phyloP scores from a whole-genome alignment of 2,113 vertebrate species.

The Jacana jacana region DNA sequence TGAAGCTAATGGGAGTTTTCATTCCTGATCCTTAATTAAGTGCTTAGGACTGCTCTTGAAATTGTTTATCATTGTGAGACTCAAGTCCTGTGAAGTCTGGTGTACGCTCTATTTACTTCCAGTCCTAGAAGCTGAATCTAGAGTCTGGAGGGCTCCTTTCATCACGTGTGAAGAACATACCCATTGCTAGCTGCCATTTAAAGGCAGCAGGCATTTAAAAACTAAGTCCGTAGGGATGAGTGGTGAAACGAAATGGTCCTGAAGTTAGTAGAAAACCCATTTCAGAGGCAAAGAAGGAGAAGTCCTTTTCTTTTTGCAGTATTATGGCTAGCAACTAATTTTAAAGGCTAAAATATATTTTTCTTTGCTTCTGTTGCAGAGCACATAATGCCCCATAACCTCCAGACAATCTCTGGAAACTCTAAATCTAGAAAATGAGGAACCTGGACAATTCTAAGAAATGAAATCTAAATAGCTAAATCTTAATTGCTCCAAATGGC shows the following conservation, averaged over 20 bases:
- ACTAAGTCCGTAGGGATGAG: background rate
- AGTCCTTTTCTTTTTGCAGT: background rate
- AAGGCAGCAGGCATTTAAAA: background rate
- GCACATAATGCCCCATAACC: background rate
- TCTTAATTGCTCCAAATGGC: slow-evolving; percentile 21
- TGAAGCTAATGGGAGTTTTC: slow-evolving; percentile 10
- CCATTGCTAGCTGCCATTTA: background rate
- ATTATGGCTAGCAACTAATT: background rate
- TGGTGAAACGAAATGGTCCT: background rate
- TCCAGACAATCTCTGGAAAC: slow-evolving; percentile 3
- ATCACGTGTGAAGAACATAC: accelerated
- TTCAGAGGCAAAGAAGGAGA: background rate
- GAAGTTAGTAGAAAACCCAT: background rate
- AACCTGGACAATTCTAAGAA: background rate
- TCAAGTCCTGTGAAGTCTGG: background rate
- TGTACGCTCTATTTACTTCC: background rate
- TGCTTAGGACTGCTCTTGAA: background rate
- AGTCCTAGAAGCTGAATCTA: background rate
- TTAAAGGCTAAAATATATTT: background rate
- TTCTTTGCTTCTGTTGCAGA: background rate
- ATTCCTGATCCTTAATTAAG: slow-evolving; percentile 19
- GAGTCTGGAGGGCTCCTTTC: background rate
- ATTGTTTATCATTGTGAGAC: background rate
- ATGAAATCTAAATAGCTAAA: background rate
- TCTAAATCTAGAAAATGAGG: slow-evolving; percentile 21